A percentile compares a stretch with the other conserved stretches of the same genome.
Evolutionary conservation across 1,140 invertebrate species (phyloP).

Genomic region (Atta cephalotes): DNA sequence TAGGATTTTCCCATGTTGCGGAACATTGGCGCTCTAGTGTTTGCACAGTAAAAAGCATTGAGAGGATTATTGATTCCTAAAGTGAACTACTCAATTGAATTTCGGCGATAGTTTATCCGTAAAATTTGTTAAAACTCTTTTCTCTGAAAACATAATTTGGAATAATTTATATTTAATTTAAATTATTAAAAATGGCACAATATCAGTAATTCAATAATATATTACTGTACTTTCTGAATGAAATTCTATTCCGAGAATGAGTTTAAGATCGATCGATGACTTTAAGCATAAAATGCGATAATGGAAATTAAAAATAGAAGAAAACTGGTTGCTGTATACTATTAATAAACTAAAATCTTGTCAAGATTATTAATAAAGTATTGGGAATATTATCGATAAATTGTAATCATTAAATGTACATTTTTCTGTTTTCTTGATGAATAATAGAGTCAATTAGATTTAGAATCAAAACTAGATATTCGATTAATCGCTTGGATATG

Average conservation of each 20-base stretch:
- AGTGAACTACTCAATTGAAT: not conserved
- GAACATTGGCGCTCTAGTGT: not conserved
- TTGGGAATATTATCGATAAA: not conserved
- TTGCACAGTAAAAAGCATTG: constrained; percentile 3
- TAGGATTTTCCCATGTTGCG: not conserved
- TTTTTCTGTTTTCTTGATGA: not conserved
- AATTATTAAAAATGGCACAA: not conserved
- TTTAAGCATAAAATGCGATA: not conserved
- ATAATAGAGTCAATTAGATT: constrained; percentile 3
- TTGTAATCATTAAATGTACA: not conserved
- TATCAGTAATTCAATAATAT: not conserved
- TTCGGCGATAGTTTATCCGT: not conserved
- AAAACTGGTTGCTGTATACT: not conserved
- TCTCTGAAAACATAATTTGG: not conserved
- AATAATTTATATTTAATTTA: not conserved
- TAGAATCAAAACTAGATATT: not conserved
- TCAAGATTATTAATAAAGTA: not conserved
- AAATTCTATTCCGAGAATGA: not conserved
- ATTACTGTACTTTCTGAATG: not conserved
- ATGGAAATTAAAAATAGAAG: not conserved
- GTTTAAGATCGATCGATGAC: not conserved
- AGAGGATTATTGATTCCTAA: not conserved
- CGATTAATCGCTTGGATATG: not conserved
- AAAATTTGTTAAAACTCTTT: not conserved
- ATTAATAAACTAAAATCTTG: not conserved